phyloP scores from a whole-genome alignment of 2,888 invertebrate genomes.

The Caenorhabditis uteleia region DNA sequence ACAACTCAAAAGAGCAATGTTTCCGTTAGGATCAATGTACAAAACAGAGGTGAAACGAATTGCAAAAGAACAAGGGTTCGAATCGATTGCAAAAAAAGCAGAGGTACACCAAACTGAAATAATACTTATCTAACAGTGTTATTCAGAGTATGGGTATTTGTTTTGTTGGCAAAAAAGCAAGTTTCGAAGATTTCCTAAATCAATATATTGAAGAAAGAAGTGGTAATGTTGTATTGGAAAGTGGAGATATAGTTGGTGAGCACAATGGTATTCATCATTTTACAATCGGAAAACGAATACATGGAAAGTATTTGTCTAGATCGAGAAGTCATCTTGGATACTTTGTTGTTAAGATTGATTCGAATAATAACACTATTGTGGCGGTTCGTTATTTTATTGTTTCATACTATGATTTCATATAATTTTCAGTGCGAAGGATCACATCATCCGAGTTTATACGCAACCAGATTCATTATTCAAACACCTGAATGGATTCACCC shows the following conservation, averaged over 20 bases:
- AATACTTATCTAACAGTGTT: not conserved
- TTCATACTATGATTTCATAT: not conserved
- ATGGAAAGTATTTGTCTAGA: conserved; percentile 74
- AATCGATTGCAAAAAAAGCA: conserved; percentile 48
- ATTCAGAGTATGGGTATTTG: conserved; percentile 80
- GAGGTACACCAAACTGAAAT: conserved; percentile 42
- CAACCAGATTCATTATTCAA: conserved; percentile 46
- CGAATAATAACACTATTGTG: conserved; percentile 79
- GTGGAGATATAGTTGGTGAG: conserved; percentile 79
- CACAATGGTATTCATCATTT: conserved; percentile 86
- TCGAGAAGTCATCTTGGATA: conserved; percentile 76
- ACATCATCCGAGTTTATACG: conserved; percentile 53
- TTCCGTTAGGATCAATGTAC: conserved; percentile 78
- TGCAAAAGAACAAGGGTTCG: conserved; percentile 53
- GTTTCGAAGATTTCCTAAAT: conserved; percentile 86
- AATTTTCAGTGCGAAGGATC: conserved; percentile 59
- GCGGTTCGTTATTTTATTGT: no score
- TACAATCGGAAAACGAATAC: conserved; percentile 88
- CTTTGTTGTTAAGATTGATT: conserved; percentile 81
- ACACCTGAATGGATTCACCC: conserved; percentile 57
- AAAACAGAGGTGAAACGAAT: conserved; percentile 81
- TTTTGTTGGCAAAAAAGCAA: conserved; percentile 85
- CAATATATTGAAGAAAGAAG: conserved; percentile 83
- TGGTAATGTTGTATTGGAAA: conserved; percentile 84
- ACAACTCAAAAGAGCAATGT: conserved; percentile 83